A percentile compares a stretch with the other conserved stretches of the same genome.
Evolutionary conservation across 1,140 invertebrate species (phyloP).

Genomic region (Drosophila parvula): DNA sequence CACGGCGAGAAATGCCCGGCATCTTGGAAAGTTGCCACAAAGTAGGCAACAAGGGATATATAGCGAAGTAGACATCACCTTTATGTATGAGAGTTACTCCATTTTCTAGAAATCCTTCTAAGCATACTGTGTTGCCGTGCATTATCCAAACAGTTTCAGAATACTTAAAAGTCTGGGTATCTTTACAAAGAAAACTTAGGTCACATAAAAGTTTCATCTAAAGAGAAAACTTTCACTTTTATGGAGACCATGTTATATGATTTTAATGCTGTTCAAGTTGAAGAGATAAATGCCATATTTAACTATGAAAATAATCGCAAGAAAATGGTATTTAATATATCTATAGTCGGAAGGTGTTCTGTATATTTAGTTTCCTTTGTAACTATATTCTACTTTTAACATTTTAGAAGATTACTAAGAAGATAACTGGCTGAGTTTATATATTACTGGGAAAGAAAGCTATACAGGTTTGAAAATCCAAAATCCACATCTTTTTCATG

Average conservation of each 20-base stretch:
- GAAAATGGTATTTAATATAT: background rate
- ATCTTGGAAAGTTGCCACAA: slow-evolving; percentile 19
- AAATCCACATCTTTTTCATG: too few species aligned
- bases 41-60: background rate
- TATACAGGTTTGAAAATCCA: background rate
- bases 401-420: too few species aligned
- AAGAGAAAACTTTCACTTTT: background rate
- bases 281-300: background rate
- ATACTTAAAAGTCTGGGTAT: too few species aligned
- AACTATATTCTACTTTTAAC: too few species aligned
- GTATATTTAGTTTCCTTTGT: too few species aligned
- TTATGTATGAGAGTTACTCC: too few species aligned
- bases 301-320: background rate
- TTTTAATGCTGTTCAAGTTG: background rate
- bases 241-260: background rate
- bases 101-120: too few species aligned
- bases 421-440: too few species aligned
- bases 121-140: background rate
- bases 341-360: too few species aligned
- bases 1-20: slow-evolving; percentile 44
- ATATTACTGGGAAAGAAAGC: too few species aligned
- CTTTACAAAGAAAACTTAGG: background rate
- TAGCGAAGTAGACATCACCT: background rate
- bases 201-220: background rate
- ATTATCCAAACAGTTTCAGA: background rate